Evolutionary conservation across 2,888 invertebrate species (phyloP).

Genomic region (Chalcis sispes): DNA sequence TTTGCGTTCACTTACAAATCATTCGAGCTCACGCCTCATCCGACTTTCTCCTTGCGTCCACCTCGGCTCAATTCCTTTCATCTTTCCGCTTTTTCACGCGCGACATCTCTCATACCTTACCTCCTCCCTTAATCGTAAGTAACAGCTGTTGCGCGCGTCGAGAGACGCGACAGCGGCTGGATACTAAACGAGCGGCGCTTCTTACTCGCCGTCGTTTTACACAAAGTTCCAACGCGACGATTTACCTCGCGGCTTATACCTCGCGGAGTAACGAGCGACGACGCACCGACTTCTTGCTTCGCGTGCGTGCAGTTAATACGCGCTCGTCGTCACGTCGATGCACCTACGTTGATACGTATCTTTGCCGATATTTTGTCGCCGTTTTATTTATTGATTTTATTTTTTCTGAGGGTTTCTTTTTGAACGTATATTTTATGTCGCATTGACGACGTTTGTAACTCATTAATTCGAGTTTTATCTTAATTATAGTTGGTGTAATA

Average conservation of each 20-base stretch:
- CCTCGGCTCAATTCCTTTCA: not conserved
- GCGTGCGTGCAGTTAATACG: too few species aligned
- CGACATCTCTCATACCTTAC: not conserved
- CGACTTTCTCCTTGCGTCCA: constrained; percentile 20
- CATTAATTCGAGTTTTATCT: too few species aligned
- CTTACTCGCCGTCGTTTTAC: constrained; percentile 10
- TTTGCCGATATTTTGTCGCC: too few species aligned
- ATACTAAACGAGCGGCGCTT: constrained; percentile 29
- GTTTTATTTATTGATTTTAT: too few species aligned
- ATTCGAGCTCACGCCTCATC: too few species aligned
- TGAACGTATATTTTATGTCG: too few species aligned
- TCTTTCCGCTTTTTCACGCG: constrained; percentile 6
- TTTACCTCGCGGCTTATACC: constrained; percentile 29
- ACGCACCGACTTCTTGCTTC: constrained; percentile 14
- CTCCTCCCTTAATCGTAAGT: constrained; percentile 1
- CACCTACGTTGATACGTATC: not conserved
- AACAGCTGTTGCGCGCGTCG: constrained; percentile 39
- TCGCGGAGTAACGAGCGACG: constrained; percentile 38
- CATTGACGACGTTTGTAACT: too few species aligned
- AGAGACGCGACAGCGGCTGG: not conserved
- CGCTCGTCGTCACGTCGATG: not conserved
- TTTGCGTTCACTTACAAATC: too few species aligned
- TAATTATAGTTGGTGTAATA: too few species aligned
- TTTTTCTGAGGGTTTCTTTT: too few species aligned
- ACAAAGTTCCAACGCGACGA: constrained; percentile 31